A percentile compares a stretch with the other conserved stretches of the same genome.
Evolutionary conservation across 92 coral and sea anemone genomes (phyloP).

Genomic region (Palythoa caribaeorum): DNA sequence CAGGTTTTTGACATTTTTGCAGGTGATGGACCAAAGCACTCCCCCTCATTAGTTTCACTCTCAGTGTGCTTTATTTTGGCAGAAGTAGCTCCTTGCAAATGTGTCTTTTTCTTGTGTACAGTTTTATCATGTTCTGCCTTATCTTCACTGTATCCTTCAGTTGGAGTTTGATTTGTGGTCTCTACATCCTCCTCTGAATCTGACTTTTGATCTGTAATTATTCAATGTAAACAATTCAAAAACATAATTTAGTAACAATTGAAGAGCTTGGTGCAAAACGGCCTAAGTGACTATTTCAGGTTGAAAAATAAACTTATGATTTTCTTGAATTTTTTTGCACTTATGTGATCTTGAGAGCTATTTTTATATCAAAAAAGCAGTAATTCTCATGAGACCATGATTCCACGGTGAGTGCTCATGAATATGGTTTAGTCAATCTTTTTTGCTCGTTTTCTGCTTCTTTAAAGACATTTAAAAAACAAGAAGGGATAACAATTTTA

Average conservation of each 20-base stretch:
- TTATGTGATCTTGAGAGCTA: no score
- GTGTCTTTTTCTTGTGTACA: neutral
- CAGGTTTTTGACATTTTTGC: neutral
- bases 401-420: no score
- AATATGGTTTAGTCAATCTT: no score
- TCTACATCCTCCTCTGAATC: conserved; percentile 20
- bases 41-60: neutral
- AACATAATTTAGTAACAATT: neutral
- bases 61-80: neutral
- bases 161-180: neutral
- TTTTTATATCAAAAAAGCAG: no score
- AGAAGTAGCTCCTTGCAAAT: neutral
- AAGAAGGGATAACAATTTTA: no score
- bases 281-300: no score
- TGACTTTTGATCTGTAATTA: neutral
- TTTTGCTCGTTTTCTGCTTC: no score
- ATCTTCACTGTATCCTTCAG: conserved; percentile 5
- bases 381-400: no score
- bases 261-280: no score
- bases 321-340: no score
- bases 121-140: conserved; percentile 9
- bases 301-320: no score
- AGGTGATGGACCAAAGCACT: neutral
- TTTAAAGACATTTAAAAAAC: no score
- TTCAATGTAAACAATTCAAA: neutral